Percentiles rank a stretch among this genome's conserved stretches.
Conservation (phyloP, 2,888 invertebrate genomes). For the Drosophila acutilabella region DNA sequence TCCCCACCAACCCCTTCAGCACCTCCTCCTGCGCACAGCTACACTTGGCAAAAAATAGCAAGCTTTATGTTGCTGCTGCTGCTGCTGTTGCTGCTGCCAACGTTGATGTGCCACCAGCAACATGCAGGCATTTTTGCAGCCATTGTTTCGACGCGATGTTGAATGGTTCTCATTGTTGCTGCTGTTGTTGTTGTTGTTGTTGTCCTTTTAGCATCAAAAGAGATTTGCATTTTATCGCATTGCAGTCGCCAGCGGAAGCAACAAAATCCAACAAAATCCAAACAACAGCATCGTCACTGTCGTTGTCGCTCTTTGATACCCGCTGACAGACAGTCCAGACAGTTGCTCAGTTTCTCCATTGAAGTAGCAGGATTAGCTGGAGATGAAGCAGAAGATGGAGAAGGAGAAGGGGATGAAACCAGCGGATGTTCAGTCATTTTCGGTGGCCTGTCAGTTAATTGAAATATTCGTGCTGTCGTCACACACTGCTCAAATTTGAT, state of each 20-base stretch:
- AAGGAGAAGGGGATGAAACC: neutral
- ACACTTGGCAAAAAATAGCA: neutral
- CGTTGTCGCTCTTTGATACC: constrained; percentile 56
- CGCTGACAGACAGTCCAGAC: constrained; percentile 66
- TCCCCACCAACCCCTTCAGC: constrained; percentile 7
- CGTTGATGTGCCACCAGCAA: constrained; percentile 71
- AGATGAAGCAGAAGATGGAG: neutral
- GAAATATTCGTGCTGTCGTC: constrained; percentile 74
- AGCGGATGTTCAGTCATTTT: constrained; percentile 68
- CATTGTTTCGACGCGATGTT: constrained; percentile 63
- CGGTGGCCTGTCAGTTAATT: constrained; percentile 75
- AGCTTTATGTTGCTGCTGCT: constrained; percentile 30
- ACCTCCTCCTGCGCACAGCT: neutral
- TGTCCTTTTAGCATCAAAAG: constrained; percentile 78
- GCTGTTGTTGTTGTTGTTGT: constrained; percentile 63
- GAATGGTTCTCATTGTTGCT: constrained; percentile 43
- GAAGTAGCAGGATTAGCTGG: constrained; percentile 6
- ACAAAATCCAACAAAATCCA: constrained; percentile 56
- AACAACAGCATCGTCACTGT: constrained; percentile 38
- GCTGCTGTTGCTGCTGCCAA: constrained; percentile 44
- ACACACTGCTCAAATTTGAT: neutral
- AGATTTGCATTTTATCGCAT: constrained; percentile 82
- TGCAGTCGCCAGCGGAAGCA: constrained; percentile 70
- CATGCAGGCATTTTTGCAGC: constrained; percentile 65
- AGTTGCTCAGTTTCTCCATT: constrained; percentile 54